phyloP scores from a whole-genome alignment of 2,888 invertebrate genomes.

The Aromia moschata region DNA sequence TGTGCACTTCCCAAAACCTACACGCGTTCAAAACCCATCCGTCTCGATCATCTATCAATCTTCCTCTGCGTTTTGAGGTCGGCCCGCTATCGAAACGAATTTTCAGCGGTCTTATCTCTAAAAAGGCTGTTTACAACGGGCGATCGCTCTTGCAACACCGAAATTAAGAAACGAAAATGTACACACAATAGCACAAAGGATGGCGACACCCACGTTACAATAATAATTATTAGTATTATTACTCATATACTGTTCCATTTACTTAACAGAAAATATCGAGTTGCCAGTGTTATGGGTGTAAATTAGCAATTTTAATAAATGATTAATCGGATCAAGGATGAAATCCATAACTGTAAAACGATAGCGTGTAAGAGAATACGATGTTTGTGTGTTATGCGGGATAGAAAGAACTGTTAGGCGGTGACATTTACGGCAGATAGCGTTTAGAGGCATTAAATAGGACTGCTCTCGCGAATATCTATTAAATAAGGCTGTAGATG shows the following conservation, averaged over 20 bases:
- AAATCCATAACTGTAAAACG: slow-evolving; percentile 22
- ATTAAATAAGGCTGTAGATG: too few relatives aligned
- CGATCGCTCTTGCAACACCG: slow-evolving; percentile 21
- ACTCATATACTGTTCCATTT: slow-evolving; percentile 10
- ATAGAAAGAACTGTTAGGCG: too few relatives aligned
- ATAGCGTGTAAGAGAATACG: not conserved
- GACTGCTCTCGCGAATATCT: too few relatives aligned
- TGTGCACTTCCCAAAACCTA: too few relatives aligned
- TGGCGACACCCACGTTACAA: slow-evolving; percentile 27
- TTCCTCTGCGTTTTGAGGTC: slow-evolving; percentile 10
- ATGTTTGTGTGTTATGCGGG: not conserved
- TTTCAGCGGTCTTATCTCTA: slow-evolving; percentile 13
- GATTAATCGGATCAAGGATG: slow-evolving; percentile 35
- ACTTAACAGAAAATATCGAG: slow-evolving; percentile 17
- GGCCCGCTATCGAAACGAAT: not conserved
- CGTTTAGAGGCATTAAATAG: too few relatives aligned
- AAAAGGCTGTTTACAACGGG: slow-evolving; percentile 20
- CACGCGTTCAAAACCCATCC: too few relatives aligned
- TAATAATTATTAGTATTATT: slow-evolving; percentile 1
- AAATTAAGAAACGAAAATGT: slow-evolving; percentile 34
- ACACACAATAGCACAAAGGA: slow-evolving; percentile 29
- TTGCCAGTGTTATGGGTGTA: slow-evolving; percentile 19
- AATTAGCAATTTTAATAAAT: slow-evolving; percentile 26
- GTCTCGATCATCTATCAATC: too few relatives aligned
- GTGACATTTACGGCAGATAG: too few relatives aligned